These are phyloP conservation scores for Schizopygopsis pylzovi DNA, from an alignment of 2,797 vertebrate species.

Conservation along the genomic window DNA sequence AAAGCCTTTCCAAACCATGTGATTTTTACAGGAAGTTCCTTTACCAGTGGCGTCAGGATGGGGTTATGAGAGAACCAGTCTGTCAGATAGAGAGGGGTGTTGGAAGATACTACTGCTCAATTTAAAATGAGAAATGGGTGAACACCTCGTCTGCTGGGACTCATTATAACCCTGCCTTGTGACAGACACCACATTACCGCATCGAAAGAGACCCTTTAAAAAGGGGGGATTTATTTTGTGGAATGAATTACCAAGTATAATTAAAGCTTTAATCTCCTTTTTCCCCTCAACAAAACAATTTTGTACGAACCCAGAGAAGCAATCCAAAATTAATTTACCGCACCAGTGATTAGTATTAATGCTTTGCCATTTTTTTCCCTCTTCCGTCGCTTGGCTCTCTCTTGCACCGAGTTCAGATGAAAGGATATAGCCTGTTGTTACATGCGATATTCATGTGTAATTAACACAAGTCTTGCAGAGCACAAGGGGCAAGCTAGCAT, in stretches of 20 bases:
- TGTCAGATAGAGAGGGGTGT: conserved; percentile 34
- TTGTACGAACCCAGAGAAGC: conserved; percentile 79
- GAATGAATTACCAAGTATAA: conserved; percentile 80
- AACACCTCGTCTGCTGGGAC: conserved; percentile 56
- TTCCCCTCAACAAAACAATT: conserved; percentile 81
- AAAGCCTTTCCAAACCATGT: neutral
- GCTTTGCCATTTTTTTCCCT: conserved; percentile 66
- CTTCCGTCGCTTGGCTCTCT: conserved; percentile 48
- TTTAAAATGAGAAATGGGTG: conserved; percentile 52
- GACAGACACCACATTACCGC: conserved; percentile 68
- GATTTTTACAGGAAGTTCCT: neutral
- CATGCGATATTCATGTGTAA: conserved; percentile 72
- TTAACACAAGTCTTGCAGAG: conserved; percentile 68
- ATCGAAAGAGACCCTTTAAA: conserved; percentile 61
- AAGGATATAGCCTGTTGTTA: conserved; percentile 73
- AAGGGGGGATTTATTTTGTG: conserved; percentile 76
- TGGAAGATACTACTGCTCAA: conserved; percentile 41
- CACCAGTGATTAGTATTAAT: conserved; percentile 82
- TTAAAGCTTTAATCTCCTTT: conserved; percentile 81
- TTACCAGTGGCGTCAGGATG: conserved; percentile 1
- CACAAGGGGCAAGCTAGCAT: conserved; percentile 57
- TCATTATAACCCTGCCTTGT: conserved; percentile 68
- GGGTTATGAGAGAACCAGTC: neutral
- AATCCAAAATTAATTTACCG: conserved; percentile 84
- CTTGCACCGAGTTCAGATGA: conserved; percentile 62